These are phyloP conservation scores for Apamea crenata DNA, from an alignment of 2,888 invertebrate genomes.

Conservation along the genomic window DNA sequence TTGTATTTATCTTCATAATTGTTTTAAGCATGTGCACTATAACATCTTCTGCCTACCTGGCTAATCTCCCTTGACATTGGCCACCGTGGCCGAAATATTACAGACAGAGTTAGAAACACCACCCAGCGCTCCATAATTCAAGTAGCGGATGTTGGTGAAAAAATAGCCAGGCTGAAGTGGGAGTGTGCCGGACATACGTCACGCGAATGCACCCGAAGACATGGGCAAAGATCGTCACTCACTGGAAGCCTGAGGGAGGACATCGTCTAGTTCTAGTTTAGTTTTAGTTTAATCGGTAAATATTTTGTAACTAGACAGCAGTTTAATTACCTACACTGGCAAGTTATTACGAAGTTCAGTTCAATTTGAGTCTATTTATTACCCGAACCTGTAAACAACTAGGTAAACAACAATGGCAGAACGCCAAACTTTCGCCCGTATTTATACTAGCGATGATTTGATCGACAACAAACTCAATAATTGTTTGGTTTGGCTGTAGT, in stretches of 20 bases:
- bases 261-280: neutral
- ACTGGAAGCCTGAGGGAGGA: neutral
- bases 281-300: neutral
- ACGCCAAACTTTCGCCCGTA: slow-evolving; percentile 35
- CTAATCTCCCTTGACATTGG: too few relatives aligned
- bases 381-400: neutral
- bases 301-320: neutral
- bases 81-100: neutral
- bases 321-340: neutral
- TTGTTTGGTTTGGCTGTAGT: slow-evolving; percentile 24
- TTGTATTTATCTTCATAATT: neutral
- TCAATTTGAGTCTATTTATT: slow-evolving; percentile 32
- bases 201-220: neutral
- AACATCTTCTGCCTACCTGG: too few relatives aligned
- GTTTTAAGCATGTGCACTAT: neutral
- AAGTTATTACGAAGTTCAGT: slow-evolving; percentile 13
- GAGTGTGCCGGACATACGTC: neutral
- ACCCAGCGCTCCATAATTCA: neutral
- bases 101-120: neutral
- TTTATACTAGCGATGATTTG: slow-evolving; percentile 19
- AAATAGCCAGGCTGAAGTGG: neutral
- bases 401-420: slow-evolving; percentile 13
- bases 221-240: neutral
- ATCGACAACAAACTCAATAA: slow-evolving; percentile 11
- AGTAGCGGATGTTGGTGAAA: too few relatives aligned